Conservation (phyloP, 2,888 invertebrate genomes). For the Drosophila greeni region DNA sequence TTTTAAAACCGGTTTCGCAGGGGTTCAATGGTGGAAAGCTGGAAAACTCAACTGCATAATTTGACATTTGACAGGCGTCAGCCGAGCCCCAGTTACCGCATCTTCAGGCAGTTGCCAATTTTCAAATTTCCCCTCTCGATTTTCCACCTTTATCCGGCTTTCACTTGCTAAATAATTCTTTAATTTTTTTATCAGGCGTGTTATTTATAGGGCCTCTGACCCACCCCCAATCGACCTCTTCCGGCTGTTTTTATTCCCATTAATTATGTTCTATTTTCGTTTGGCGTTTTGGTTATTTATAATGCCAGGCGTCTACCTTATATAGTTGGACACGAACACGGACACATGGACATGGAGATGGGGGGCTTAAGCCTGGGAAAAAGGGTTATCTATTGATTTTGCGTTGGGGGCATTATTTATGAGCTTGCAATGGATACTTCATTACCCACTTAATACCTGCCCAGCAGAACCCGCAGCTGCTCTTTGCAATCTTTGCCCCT, state of each 20-base stretch:
- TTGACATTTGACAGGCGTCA: conserved; percentile 15
- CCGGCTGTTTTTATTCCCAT: conserved; percentile 42
- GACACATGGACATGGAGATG: conserved; percentile 5
- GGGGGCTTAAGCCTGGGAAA: background rate
- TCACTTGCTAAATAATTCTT: conserved; percentile 16
- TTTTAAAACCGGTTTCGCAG: background rate
- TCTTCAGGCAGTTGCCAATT: background rate
- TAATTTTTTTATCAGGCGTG: background rate
- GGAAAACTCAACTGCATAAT: conserved; percentile 10
- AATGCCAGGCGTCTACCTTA: conserved; percentile 21
- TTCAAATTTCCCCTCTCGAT: background rate
- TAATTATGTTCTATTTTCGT: conserved; percentile 50
- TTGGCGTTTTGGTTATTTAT: conserved; percentile 44
- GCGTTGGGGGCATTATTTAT: conserved; percentile 18
- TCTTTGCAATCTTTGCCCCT: conserved; percentile 28
- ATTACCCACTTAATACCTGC: conserved; percentile 35
- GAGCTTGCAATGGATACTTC: conserved; percentile 26
- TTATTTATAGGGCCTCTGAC: conserved; percentile 26
- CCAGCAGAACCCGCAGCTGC: background rate
- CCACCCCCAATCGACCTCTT: conserved; percentile 20
- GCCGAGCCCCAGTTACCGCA: background rate
- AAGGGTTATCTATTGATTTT: conserved; percentile 34
- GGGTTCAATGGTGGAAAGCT: background rate
- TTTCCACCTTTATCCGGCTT: background rate
- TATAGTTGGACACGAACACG: conserved; percentile 20